Base-by-base conservation (phyloP, 1,140 invertebrate species). In the Phymorhynchus buccinoides region DNA sequence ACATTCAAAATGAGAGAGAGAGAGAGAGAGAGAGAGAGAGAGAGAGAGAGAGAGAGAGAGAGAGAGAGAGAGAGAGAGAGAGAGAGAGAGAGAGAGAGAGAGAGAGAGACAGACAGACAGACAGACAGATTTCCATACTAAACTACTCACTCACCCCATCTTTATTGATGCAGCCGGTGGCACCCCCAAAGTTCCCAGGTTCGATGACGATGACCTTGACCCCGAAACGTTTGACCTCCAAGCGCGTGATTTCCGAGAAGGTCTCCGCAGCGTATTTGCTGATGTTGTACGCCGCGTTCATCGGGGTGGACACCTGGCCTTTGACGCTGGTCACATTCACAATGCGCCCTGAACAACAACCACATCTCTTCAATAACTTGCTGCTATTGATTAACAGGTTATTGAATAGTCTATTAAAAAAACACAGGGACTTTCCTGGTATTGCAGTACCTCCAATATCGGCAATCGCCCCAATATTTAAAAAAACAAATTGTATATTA, bases 301-400 rank as follows among this genome's bases (percentile, higher is more conserved):
- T 95, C 0, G 97, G 97, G 27, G 97, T 93, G 1, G 96, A 94
- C 85, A 95, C 93, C 30, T 94, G 85, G 0, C 96, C 95, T 92
- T 97, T 97, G 89, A 98, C 96, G 90, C 97, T 97, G 3, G 95
- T 96, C 1, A 98, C 93, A 75, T 96, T 96, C 32, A 98, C 95
- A 73, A 98, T 94, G 88, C 97, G 94, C 68, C 94, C 94, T 94
- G 84, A 39, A 87, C 87, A 44, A n/a, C n/a, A n/a, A n/a, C n/a
- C n/a, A n/a, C n/a, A n/a, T n/a, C n/a, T n/a, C n/a, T n/a, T 41
- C 1, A 52, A 68, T 16, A 42, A 39, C 1, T n/a, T n/a, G n/a
- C n/a, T n/a, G n/a, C n/a, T n/a, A n/a, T n/a, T n/a, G n/a, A n/a
- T n/a, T n/a, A n/a, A n/a, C n/a, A n/a, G n/a, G n/a, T n/a, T n/a